phyloP scores from a whole-genome alignment of 2,113 vertebrate species.

The Pluvianellus socialis region DNA sequence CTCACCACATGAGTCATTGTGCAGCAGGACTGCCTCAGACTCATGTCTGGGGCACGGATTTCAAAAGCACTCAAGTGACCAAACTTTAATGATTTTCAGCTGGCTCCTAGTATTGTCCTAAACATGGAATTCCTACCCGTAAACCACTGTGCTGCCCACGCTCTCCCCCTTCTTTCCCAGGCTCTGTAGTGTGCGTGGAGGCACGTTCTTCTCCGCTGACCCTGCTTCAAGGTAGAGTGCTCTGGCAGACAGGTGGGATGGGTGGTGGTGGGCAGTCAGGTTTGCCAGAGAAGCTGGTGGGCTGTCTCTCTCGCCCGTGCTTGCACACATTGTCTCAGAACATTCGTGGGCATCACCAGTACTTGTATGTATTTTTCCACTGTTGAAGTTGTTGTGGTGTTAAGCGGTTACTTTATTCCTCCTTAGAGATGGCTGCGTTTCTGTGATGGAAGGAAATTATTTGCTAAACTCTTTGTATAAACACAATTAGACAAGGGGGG shows the following conservation, averaged over 20 bases:
- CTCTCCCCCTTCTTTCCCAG: conserved; percentile 8
- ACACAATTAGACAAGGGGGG: not conserved
- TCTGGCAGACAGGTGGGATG: not conserved
- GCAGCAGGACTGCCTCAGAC: not conserved
- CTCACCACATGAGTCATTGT: conserved; percentile 22
- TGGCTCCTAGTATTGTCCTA: conserved; percentile 48
- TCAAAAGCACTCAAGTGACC: conserved; percentile 49
- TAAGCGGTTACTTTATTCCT: not conserved
- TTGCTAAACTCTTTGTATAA: not conserved
- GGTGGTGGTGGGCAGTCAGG: not conserved
- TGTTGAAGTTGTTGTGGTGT: not conserved
- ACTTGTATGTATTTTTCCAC: not conserved
- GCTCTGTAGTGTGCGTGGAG: not conserved
- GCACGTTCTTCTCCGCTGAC: not conserved
- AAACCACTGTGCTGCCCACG: conserved; percentile 9
- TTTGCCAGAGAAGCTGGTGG: not conserved
- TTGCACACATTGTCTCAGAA: not conserved
- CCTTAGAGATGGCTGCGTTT: not conserved
- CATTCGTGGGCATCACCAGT: not conserved
- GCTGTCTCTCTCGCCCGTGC: not conserved
- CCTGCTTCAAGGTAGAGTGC: not conserved
- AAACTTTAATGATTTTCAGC: conserved; percentile 60
- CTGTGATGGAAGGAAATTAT: not conserved
- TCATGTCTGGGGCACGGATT: conserved; percentile 28
- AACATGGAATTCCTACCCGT: conserved; percentile 31